Base-by-base conservation (phyloP, 2,113 vertebrate genomes). In the Synchiropus splendidus region DNA sequence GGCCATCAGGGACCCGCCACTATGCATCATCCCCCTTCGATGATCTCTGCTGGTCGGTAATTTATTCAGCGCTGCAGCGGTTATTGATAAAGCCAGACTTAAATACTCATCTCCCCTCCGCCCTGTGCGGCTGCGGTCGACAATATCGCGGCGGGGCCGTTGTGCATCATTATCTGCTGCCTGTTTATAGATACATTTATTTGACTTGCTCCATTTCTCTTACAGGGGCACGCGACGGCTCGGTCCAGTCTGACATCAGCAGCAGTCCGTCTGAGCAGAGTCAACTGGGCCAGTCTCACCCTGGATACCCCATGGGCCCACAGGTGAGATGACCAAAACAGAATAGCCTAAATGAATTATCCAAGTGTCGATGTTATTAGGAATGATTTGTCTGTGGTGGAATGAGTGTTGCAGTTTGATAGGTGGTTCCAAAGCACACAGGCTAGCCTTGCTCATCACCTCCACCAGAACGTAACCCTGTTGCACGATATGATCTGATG, bases 201-300 rank as follows among this genome's bases (percentile, higher is more conserved):
- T 18, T 41, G 11, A 15, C 31, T 51, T 10, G 49, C 47, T 34
- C 31, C 35, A 44, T 58, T 36, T 41, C 52, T 55, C 67, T 78
- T 41, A 40, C 45, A 73, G 82, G 76, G 53, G 67, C 39, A 43
- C 79, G 79, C 30, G 82, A 78, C 18, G 81, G 83, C 45, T 86
- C 82, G 12, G 80, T 84, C 54, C 83, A 83, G 48, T 86, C 90
- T 47, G 90, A 97, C 42, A 61, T 88, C 4, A 89, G 86, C 73
- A 86, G 85, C 77, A 86, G 84, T 61, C 85, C 90, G 36, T 83
- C 87, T 45, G 92, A 97, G 50, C 91, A 89, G 63, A 88, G 88
- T 67, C 89, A 89, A 16, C 74, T 88, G 49, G 79, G 82, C 55
- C 91, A 93, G 76, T 77, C 88, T 33, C 94, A 95, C 54, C 86